A percentile compares a stretch with the other conserved stretches of the same genome.
These are phyloP conservation scores for Phoxinus phoxinus DNA, from an alignment of 2,113 vertebrate genomes.

Conservation along the genomic window DNA sequence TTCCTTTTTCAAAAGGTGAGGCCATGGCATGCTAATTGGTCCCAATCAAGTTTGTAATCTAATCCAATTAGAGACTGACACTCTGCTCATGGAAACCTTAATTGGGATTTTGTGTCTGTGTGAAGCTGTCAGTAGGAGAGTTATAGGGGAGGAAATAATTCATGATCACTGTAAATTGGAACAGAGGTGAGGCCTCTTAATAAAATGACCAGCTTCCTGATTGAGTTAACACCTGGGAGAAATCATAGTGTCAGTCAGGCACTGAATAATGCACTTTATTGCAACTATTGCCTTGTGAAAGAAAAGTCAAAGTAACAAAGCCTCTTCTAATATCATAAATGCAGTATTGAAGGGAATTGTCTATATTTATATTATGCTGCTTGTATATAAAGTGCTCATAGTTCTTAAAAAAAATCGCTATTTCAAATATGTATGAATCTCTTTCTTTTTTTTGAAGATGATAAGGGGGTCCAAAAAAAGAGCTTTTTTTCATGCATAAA, in stretches of 20 bases:
- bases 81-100: constrained; percentile 60
- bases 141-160: constrained; percentile 53
- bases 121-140: constrained; percentile 65
- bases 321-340: background rate
- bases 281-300: background rate
- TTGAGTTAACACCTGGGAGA: constrained; percentile 24
- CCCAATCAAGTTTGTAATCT: constrained; percentile 67
- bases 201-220: constrained; percentile 45
- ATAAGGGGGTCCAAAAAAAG: background rate
- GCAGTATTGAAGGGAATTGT: background rate
- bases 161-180: constrained; percentile 70
- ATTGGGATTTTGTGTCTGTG: constrained; percentile 67
- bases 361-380: background rate
- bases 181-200: constrained; percentile 48
- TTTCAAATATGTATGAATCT: background rate
- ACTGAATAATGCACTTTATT: background rate
- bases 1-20: constrained; percentile 58
- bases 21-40: constrained; percentile 59
- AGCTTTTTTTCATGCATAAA: background rate
- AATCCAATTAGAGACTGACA: constrained; percentile 69
- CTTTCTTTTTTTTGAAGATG: background rate
- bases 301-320: background rate
- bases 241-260: background rate
- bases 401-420: background rate
- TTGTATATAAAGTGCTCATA: background rate